These are phyloP conservation scores for Sycobia sp. DNA, from an alignment of 1,140 invertebrate species.

Conservation along the genomic window DNA sequence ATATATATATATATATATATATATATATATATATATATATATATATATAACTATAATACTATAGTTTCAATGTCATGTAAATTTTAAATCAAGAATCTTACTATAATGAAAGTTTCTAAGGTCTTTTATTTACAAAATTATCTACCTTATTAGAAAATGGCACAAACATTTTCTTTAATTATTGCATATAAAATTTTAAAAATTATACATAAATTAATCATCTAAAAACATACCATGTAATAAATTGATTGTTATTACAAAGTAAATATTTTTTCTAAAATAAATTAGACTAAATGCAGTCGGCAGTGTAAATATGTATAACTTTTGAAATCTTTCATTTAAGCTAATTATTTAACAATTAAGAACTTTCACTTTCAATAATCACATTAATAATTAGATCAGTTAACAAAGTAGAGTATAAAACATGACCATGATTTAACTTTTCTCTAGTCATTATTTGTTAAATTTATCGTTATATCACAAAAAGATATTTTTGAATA, in stretches of 20 bases:
- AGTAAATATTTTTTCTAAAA: constrained; percentile 18
- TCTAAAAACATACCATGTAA: no score
- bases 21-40: no score
- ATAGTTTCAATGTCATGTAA: constrained; percentile 5
- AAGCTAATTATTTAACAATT: constrained; percentile 7
- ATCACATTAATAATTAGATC: constrained; percentile 12
- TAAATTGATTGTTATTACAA: not conserved
- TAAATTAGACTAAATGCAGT: constrained; percentile 35
- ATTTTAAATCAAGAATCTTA: not conserved
- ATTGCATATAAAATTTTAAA: no score
- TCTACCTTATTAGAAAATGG: constrained; percentile 1
- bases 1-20: no score
- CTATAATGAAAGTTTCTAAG: constrained; percentile 3
- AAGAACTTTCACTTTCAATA: constrained; percentile 6
- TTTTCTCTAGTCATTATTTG: not conserved
- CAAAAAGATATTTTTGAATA: constrained; percentile 21
- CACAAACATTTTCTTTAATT: constrained; percentile 1
- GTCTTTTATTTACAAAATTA: not conserved
- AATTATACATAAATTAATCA: constrained; percentile 2
- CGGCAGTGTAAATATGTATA: constrained; percentile 31
- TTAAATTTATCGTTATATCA: constrained; percentile 31
- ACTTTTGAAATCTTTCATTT: not conserved
- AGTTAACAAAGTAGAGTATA: constrained; percentile 5
- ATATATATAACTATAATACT: no score
- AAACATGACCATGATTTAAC: not conserved